Evolutionary conservation across 2,113 vertebrate species (phyloP), one percentile per base, ranked within the genome.

Genomic region (Petaurus breviceps): DNA sequence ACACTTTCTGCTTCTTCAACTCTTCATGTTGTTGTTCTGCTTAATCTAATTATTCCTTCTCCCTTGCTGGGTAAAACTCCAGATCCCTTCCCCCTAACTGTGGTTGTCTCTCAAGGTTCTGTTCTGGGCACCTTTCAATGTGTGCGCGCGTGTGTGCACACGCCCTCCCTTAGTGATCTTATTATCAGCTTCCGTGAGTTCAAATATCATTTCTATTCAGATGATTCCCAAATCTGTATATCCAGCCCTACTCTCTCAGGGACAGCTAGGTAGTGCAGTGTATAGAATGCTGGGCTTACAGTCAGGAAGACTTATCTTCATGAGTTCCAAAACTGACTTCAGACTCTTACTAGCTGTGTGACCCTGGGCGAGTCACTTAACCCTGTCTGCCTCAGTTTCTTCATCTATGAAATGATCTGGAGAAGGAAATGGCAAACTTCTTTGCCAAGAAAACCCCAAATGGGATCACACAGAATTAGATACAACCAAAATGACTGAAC

Each of bases 321-420:
- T 31, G 91, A 91, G n/a, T 61, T 94, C 57, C 89, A 91, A 49
- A 92, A 96, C 47, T 57, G 55, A 2, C 3, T 26, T 57, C 55
- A 95, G 93, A 50, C 50, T 0, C 46, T 94, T 89, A 93, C 91
- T 91, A 94, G 25, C 54, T n/a, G 37, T 28, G 54, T 9, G 52
- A 53, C 90, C 51, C 93, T 51, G 96, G 94, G 52, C 94, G 91
- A 93, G 92, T 95, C 68, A 1, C 84, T 92, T 55, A 55, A 26
- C 24, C 54, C 26, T 57, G 26, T 31, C 28, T 57, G 8, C 9
- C 26, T 84, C 51, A 26, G 14, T 51, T 16, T 92, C 25, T 50
- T 3, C 25, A 31, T 51, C 11, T 91, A 92, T 43, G 55, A 68
- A 94, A 51, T 91, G 14, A n/a, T 14, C 84, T 22, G 24, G 52